phyloP scores from a whole-genome alignment of 2,797 vertebrate genomes.

The Eulemur mongoz region DNA sequence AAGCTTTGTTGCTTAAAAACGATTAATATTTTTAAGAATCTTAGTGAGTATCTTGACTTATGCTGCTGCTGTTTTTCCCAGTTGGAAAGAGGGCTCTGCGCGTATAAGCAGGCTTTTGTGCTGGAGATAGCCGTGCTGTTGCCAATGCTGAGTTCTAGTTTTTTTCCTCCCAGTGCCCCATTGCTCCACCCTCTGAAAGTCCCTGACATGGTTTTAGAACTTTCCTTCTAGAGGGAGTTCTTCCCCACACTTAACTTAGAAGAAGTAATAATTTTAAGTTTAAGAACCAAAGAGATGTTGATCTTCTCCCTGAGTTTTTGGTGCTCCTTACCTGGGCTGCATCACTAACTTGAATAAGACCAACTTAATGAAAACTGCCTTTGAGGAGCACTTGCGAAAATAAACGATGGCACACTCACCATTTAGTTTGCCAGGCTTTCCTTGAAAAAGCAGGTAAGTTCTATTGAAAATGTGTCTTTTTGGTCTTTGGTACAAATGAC shows the following conservation, averaged over 20 bases:
- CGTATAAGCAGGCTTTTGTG: constrained; percentile 80
- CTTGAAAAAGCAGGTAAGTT: constrained; percentile 78
- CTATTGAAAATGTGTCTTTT: background rate
- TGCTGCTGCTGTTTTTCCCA: background rate
- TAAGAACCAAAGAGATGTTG: constrained; percentile 60
- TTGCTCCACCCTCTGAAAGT: constrained; percentile 84
- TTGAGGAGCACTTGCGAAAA: constrained; percentile 46
- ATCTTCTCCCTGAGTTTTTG: background rate
- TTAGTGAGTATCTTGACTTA: constrained; percentile 56
- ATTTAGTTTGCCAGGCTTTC: constrained; percentile 56
- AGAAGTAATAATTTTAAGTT: constrained; percentile 50
- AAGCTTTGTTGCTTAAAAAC: background rate
- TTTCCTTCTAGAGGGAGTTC: constrained; percentile 69
- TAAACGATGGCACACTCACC: constrained; percentile 41
- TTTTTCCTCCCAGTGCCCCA: background rate
- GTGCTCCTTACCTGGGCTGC: constrained; percentile 5
- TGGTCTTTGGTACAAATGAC: constrained; percentile 21
- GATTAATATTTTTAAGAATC: constrained; percentile 33
- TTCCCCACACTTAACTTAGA: constrained; percentile 41
- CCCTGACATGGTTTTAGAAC: constrained; percentile 70
- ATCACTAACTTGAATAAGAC: constrained; percentile 20
- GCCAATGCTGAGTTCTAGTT: constrained; percentile 70
- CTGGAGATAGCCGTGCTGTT: constrained; percentile 64
- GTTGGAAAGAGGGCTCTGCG: constrained; percentile 52
- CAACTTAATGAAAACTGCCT: constrained; percentile 49